These are phyloP conservation scores for Pogonognathellus flavescens DNA, from an alignment of 1,140 invertebrate species.

Conservation along the genomic window DNA sequence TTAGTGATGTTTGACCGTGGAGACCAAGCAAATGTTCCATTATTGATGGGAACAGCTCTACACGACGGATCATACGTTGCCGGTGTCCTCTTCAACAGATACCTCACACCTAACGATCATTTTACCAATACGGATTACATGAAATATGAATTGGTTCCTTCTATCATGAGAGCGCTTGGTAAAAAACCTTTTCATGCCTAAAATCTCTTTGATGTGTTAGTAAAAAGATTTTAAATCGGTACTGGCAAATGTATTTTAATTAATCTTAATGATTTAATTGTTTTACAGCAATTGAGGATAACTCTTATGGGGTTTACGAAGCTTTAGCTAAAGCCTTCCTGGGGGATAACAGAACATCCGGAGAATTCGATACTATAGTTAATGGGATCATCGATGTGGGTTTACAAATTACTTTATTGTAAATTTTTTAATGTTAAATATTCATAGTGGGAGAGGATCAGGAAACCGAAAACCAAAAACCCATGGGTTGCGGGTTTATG, in stretches of 20 bases:
- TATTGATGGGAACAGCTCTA: constrained; percentile 56
- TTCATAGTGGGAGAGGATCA: no score
- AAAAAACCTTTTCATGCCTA: background rate
- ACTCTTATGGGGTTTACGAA: constrained; percentile 23
- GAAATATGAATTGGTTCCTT: constrained; percentile 26
- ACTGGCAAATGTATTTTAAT: no score
- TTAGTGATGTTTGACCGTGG: constrained; percentile 16
- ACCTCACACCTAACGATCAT: constrained; percentile 43
- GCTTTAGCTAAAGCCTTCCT: background rate
- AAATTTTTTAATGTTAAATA: no score
- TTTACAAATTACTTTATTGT: no score
- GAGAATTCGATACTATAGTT: constrained; percentile 46
- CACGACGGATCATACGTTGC: constrained; percentile 62
- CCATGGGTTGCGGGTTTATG: no score
- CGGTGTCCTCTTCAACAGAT: constrained; percentile 59
- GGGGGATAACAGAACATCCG: background rate
- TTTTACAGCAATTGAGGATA: background rate
- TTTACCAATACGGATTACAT: constrained; percentile 45
- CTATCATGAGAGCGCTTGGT: constrained; percentile 35
- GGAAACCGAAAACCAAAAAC: no score
- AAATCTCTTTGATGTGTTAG: no score
- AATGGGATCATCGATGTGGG: constrained; percentile 52
- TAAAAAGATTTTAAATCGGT: no score
- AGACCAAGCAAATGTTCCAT: constrained; percentile 59
- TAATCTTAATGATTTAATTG: no score